Base-by-base conservation (phyloP, 2,888 invertebrate species). In the Helobdella robusta region DNA sequence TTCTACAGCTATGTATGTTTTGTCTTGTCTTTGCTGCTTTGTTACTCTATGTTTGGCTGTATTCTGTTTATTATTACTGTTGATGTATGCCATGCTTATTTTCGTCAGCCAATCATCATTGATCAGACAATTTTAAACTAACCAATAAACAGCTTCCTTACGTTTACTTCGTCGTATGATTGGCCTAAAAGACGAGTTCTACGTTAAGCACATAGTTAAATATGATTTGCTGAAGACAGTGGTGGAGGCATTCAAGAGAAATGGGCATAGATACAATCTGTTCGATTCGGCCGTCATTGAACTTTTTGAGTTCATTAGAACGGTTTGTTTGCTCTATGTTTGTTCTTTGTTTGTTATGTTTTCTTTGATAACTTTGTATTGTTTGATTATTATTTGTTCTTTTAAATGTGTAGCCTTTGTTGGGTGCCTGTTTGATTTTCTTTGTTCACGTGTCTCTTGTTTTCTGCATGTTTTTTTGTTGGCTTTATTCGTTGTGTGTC, bases 271-370 rank as follows among this genome's bases (percentile, higher is more conserved):
- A 76, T 99, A 99, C 82, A 99, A 99, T 83, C 86, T 99, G 73
- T 84, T 99, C 74, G 98, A 99, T 82, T 98, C 97, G 34, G 97
- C 98, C 71, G 91, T 98, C 79, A 85, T 98, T 79, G 98, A 99
- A 83, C 86, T 99, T 84, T 99, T 99, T 83, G 98, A 99, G 83
- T 98, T 91, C 82, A 93, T 99, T 72, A 91, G 90, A 84, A 82
- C 89, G 81, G 85, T 85, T 74, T 80, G 82, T 66, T 20, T 44
- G 11, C 40, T 32, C 35, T 30, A n/a, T 28, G n/a, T n/a, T n/a
- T n/a, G n/a, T n/a, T n/a, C n/a, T n/a, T n/a, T n/a, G n/a, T n/a
- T n/a, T n/a, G n/a, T n/a, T n/a, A n/a, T n/a, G n/a, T n/a, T n/a
- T n/a, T n/a, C n/a, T n/a, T n/a, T n/a, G n/a, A n/a, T n/a, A n/a